These are phyloP conservation scores for Camelus dromedarius DNA, from an alignment of 2,113 vertebrate species.

Conservation along the genomic window DNA sequence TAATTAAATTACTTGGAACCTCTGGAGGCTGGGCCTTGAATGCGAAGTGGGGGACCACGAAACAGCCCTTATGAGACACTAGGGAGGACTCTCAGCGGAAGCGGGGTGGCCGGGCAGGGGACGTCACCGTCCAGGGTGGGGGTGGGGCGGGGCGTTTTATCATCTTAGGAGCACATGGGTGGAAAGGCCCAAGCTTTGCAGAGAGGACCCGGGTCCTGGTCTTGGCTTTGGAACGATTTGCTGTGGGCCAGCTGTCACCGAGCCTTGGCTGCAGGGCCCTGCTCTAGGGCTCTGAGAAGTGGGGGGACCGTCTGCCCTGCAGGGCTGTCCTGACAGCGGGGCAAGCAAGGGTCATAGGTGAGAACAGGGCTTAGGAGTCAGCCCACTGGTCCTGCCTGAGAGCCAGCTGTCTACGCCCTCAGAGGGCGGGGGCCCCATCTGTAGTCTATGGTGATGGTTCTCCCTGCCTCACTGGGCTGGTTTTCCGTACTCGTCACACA, in stretches of 20 bases:
- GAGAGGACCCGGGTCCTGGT: rapidly evolving
- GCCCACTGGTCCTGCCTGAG: rapidly evolving
- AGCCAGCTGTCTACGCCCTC: rapidly evolving
- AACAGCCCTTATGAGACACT: neutral
- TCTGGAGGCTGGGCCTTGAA: neutral
- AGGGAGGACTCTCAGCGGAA: rapidly evolving
- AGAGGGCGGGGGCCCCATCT: neutral
- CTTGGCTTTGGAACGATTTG: neutral
- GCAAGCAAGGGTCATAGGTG: rapidly evolving
- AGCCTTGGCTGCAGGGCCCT: neutral
- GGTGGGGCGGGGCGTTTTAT: too few species aligned
- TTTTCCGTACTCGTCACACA: rapidly evolving
- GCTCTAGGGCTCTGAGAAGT: neutral
- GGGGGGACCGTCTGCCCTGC: rapidly evolving
- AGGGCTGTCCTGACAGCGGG: neutral
- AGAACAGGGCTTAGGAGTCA: neutral
- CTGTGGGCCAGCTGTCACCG: too few species aligned
- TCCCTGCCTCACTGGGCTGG: neutral
- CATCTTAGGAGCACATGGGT: rapidly evolving
- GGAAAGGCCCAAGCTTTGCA: neutral
- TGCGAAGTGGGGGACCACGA: neutral
- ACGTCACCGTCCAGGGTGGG: rapidly evolving
- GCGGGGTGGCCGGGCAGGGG: rapidly evolving
- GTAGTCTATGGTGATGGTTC: rapidly evolving
- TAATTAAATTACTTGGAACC: neutral